Evolutionary conservation across 2,797 vertebrate species (phyloP), one percentile per base, ranked within the genome.

Genomic region (Tarsius wallacei): DNA sequence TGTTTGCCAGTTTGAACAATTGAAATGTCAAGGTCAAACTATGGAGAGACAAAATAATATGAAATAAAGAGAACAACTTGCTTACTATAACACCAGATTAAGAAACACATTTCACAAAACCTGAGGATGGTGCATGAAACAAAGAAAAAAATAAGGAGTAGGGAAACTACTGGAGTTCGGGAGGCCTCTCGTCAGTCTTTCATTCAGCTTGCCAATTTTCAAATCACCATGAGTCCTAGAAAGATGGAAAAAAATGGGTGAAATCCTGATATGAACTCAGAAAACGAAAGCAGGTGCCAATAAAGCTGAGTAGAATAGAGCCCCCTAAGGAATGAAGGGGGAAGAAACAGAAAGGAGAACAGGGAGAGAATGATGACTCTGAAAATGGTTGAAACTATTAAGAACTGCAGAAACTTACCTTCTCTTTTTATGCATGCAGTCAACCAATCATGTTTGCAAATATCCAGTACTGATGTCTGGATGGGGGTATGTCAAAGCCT

Each of bases 251-350:
- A 55, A 8, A 64, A 78, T n/a, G 76, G n/a, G 26, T 47, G 31
- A 71, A 63, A 77, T 87, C 19, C 9, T 88, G 49, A 76, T 68
- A 83, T 22, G 31, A 95, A 87, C 7, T 26, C 28, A 86, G 51
- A 96, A 96, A 95, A 59, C 89, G 80, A 96, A 24, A 94, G 28
- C 66, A 80, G 42, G 22, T 93, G 64, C 57, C 61, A 87, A 83
- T 93, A 96, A 81, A 47, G 9, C 28, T 74, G 85, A 85, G 42
- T 51, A 85, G 74, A 26, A 63, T 59, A 86, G 42, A 96, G 36
- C 36, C 14, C 1, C n/a, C 42, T 51, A 93, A 73, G 19, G 21
- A 86, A 86, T 66, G 19, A 88, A 81, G 59, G 12, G 28, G 26
- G 73, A 77, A 93, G 73, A 74, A 88, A 36, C 63, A 91, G 61